Base-by-base conservation (phyloP, 1,140 invertebrate genomes). In the Dreissena rostriformis region DNA sequence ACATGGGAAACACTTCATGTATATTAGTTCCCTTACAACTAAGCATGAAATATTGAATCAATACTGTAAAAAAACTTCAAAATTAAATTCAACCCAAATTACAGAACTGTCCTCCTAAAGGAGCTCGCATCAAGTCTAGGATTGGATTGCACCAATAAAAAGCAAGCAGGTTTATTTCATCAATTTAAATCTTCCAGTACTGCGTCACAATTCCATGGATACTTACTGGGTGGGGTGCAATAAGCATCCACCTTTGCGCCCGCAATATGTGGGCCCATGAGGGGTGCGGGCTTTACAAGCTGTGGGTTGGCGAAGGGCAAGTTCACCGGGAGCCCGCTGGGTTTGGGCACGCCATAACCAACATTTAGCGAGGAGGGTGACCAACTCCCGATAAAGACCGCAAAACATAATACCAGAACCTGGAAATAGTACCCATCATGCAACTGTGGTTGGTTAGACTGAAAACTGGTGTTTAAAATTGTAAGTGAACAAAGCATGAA, bases 331-430 rank as follows among this genome's bases (percentile, higher is more conserved):
- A 84, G 78, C 71, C 75, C 77, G 51, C 71, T 57, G 22, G 68
- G 49, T 39, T 89, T 71, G 72, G 85, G 78, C 14, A 86, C 80
- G 51, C 86, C 87, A 86, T 92, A 92, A 49, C 92, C 92, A 77
- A 93, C 89, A 86, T 91, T 91, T 24, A 92, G 86, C 26, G 91
- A 91, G 14, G 88, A 89, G 26, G 93, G 92, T 26, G 91, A 88
- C 92, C 92, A 92, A 78, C 91, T 89, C 39, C 93, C 93, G 49
- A 94, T 82, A 85, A 94, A 93, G 67, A 93, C 91, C 79, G 93
- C 92, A 88, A 94, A 94, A 88, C 91, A 93, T 70, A 94, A 88
- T 57, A 93, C 91, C 78, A 94, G 84, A 52, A 94, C 93, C 92
- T 93, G 90, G 29, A 89, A 86, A 49, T 82, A 71, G 65, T 70